Evolutionary conservation across 2,797 vertebrate genomes (phyloP).

Genomic region (Borostomias antarcticus): DNA sequence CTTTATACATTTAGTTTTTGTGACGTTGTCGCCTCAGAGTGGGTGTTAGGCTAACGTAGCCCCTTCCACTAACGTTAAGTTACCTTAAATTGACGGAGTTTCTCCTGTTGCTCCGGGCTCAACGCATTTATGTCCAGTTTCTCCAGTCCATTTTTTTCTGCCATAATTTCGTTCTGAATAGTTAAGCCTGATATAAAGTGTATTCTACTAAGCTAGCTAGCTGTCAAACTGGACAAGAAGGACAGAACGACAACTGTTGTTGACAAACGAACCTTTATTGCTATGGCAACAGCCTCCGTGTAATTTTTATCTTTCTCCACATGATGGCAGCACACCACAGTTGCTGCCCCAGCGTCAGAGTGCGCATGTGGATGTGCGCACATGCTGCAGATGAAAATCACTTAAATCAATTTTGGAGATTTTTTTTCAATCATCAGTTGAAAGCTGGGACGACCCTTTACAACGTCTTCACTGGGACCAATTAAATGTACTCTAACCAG

Average conservation of each 20-base stretch:
- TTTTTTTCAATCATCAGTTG: no score
- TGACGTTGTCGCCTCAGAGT: no score
- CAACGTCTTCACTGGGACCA: no score
- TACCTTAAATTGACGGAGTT: conserved; percentile 75
- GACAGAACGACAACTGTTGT: conserved; percentile 37
- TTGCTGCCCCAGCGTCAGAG: no score
- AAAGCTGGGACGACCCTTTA: no score
- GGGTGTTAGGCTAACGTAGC: no score
- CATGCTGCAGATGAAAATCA: no score
- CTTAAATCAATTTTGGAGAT: no score
- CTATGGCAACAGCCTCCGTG: conserved; percentile 46
- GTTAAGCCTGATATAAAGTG: no score
- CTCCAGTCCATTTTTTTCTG: conserved; percentile 20
- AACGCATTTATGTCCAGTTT: conserved; percentile 55
- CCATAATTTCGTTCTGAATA: conserved; percentile 62
- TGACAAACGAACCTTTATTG: conserved; percentile 41
- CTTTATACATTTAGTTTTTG: no score
- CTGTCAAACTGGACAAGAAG: neutral
- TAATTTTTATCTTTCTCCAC: neutral
- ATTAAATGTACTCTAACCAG: no score
- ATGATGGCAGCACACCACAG: neutral
- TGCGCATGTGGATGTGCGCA: no score
- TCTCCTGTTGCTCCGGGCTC: conserved; percentile 70
- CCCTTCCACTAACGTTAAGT: neutral
- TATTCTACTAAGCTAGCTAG: neutral